Evolutionary conservation across 1,140 invertebrate species (phyloP), one percentile per base, ranked within the genome.

Genomic region (Megalopta genalis): DNA sequence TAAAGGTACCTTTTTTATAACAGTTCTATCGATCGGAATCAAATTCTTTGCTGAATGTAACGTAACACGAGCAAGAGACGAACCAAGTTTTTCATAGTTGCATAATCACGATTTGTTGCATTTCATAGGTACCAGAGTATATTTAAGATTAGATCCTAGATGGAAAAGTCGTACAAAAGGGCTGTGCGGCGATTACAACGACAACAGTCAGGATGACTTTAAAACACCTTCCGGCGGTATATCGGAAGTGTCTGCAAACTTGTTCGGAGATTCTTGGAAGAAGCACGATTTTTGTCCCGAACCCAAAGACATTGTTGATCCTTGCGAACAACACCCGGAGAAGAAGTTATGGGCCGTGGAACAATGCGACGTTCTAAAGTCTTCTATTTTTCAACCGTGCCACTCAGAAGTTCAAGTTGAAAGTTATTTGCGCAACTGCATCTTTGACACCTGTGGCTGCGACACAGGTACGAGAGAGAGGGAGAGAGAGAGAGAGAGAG

Each of bases 171-270:
- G 96, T 93, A 94, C 98, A 7, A 95, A 95, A 92, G 98, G 98
- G 67, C 92, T 99, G 4, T 99, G 98, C 91, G 98, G 98, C 0
- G 98, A 99, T 90, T 98, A 96, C 90, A 97, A 99, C 90, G 95
- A 95, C 39, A 96, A 98, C 87, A 94, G 94, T 71, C 93, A 93
- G 12, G 96, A 98, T 86, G 97, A 98, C 87, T 98, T 98, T 93
- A 95, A 96, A 89, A 96, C 96, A 7, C 97, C 97, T 0, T 96
- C 96, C 0, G 95, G 96, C 27, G 97, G 97, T 1, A 90, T 95
- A 32, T 92, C 95, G 2, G 96, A 97, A 88, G 95, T 95, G 0
- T 96, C 96, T 14, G 93, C 96, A 0, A 92, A 94, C 37, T 91
- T 96, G 7, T 98, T 98, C 90, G 97, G 95, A 0, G 97, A 98